Base-by-base conservation (phyloP, 2,113 vertebrate genomes). In the Clupea harengus region DNA sequence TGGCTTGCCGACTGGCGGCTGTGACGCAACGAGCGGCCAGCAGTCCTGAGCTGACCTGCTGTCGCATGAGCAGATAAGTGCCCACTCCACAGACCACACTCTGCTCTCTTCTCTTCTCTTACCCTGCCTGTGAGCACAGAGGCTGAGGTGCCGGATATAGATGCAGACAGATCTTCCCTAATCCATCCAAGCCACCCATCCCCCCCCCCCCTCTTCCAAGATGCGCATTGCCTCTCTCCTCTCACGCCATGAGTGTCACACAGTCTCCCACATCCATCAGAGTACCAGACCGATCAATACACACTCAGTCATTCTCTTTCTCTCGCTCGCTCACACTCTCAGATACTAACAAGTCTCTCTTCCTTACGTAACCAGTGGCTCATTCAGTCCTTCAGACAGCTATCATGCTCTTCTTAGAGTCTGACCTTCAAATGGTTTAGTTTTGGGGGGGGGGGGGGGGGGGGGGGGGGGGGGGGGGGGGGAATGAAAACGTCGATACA, bases 331-430 rank as follows among this genome's bases (percentile, higher is more conserved):
- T n/a, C 45, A 81, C 49, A 82, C 20, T 81, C 64, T 11, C 22
- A 84, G 57, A 84, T 67, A 45, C 50, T 85, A 89, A 90, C 89
- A 89, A 90, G 89, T 88, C 90, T 88, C 87, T 89, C 89, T 90
- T 89, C 88, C 86, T 93, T 93, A 92, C 87, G 89, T 90, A 93
- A 93, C 85, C 18, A 92, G 89, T 17, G 64, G 90, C 91, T 92
- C 92, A 94, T 93, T 87, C 90, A 91, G 91, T 45, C 60, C 15
- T 80, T 25, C 75, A 82, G 54, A 52, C 44, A 81, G 44, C 82
- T 25, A 67, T 6, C 60, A 25, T 67, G 22, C 60, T 67, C 22
- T 67, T 67, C 22, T 67, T 22, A 67, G 22, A 67, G 60, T 67
- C 60, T 67, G 60, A 11, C 25, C 60, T 67, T 67, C 60, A 22